phyloP scores from a whole-genome alignment of 2,888 invertebrate species.

The Branchellion lobata region DNA sequence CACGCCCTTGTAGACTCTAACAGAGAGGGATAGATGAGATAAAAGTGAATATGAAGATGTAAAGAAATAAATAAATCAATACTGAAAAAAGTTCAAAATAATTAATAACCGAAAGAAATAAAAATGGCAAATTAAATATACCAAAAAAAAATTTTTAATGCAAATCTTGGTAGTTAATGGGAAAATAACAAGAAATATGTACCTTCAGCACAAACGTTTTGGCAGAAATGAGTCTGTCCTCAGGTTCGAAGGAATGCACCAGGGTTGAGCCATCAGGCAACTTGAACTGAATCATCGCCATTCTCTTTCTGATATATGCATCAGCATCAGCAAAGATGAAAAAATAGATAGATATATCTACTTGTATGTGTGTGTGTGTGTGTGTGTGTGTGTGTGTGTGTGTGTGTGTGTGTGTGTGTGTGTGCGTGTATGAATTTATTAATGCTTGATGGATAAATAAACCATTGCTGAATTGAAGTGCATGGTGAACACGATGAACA shows the following conservation, averaged over 20 bases:
- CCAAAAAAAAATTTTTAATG: background rate
- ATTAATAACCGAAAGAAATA: background rate
- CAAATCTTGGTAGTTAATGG: background rate
- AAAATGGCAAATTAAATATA: background rate
- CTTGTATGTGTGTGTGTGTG: background rate
- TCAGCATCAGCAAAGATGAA: background rate
- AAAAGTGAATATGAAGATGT: background rate
- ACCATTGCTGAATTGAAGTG: no score
- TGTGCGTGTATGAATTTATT: no score
- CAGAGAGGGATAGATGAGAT: no score
- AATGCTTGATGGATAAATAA: no score
- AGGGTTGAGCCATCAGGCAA: slow-evolving; percentile 78
- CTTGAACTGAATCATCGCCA: slow-evolving; percentile 73
- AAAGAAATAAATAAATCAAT: background rate
- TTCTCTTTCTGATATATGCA: background rate
- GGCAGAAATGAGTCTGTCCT: slow-evolving; percentile 69
- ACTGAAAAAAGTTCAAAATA: background rate
- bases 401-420: no score
- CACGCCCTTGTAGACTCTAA: background rate
- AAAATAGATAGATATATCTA: background rate
- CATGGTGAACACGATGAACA: no score
- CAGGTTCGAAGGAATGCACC: slow-evolving; percentile 73
- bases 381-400: no score
- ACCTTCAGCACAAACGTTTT: slow-evolving; percentile 20
- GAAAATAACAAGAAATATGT: background rate